phyloP scores from a whole-genome alignment of 2,113 vertebrate species.

The Dipodomys stephensi region DNA sequence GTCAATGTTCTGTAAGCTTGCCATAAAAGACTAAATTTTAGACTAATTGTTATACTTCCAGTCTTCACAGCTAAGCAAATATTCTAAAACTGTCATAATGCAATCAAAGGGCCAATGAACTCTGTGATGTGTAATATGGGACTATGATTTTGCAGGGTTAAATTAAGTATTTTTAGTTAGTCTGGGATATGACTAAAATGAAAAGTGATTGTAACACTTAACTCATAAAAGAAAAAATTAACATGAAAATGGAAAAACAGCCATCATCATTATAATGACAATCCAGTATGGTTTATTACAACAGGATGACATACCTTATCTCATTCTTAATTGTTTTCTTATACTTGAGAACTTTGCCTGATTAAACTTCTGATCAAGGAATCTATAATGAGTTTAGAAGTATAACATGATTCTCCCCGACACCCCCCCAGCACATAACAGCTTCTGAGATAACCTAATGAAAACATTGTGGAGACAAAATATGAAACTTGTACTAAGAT shows the following conservation, averaged over 20 bases:
- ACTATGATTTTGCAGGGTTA: neutral
- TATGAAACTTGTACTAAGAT: neutral
- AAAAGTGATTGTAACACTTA: neutral
- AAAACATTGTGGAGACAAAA: neutral
- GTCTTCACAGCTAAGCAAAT: neutral
- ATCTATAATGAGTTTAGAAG: neutral
- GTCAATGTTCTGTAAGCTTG: neutral
- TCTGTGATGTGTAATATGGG: neutral
- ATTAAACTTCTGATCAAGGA: neutral
- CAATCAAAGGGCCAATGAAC: neutral
- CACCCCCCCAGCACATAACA: neutral
- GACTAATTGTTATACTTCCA: neutral
- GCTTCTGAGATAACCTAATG: neutral
- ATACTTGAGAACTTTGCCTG: neutral
- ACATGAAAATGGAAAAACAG: neutral
- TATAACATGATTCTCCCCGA: neutral
- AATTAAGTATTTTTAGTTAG: neutral
- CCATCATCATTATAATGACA: neutral
- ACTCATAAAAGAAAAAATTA: neutral
- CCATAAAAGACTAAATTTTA: neutral
- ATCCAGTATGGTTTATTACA: neutral
- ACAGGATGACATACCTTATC: neutral
- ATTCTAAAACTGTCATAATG: neutral
- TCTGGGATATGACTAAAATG: neutral
- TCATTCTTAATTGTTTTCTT: neutral